Evolutionary conservation across 2,113 vertebrate species (phyloP).

Genomic region (Pachycephala philippinensis): DNA sequence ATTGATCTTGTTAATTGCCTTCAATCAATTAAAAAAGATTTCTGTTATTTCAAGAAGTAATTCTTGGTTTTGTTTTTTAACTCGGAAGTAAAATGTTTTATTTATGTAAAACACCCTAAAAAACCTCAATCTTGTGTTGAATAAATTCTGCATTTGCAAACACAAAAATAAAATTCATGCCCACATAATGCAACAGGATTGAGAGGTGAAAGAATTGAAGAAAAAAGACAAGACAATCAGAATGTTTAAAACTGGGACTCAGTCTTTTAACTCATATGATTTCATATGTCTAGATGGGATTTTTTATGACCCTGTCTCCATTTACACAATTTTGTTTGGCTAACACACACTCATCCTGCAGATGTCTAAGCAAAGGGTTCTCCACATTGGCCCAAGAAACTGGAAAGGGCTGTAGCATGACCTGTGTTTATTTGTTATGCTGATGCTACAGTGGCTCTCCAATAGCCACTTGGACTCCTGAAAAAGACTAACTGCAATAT

Average conservation of each 20-base stretch:
- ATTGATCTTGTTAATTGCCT: neutral
- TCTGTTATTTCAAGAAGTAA: neutral
- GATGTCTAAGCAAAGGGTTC: neutral
- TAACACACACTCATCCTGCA: neutral
- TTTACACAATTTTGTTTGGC: neutral
- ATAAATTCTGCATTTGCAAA: neutral
- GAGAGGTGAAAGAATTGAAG: neutral
- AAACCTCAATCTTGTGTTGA: neutral
- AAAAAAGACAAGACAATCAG: neutral
- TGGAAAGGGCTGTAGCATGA: neutral
- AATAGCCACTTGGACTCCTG: constrained; percentile 8
- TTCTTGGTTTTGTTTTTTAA: neutral
- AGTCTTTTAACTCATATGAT: neutral
- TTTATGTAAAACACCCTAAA: neutral
- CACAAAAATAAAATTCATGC: neutral
- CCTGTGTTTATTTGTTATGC: neutral
- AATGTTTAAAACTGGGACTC: neutral
- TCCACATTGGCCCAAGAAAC: accelerated
- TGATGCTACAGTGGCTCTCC: neutral
- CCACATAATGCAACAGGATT: neutral
- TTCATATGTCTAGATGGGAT: neutral
- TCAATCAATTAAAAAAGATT: neutral
- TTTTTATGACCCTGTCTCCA: neutral
- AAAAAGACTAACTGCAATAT: neutral
- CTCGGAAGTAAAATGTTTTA: neutral